Conservation (phyloP, 1,140 invertebrate species). For the Hyles vespertilio region DNA sequence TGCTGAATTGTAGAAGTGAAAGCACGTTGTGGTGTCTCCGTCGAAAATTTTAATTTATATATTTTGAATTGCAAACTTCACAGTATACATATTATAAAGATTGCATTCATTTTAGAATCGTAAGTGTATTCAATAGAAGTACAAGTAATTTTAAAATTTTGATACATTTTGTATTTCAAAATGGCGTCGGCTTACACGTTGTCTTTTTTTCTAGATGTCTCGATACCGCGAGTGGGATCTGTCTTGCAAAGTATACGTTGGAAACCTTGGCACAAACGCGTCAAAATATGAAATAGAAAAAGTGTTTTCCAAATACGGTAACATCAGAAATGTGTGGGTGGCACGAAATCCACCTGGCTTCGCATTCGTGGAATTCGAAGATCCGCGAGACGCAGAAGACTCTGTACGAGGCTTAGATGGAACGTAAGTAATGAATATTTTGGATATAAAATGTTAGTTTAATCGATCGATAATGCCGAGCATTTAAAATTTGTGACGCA, state of each 20-base stretch:
- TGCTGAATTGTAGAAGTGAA: not conserved
- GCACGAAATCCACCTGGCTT: constrained; percentile 96
- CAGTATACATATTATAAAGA: no score
- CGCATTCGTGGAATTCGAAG: constrained; percentile 99
- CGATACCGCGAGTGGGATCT: constrained; percentile 93
- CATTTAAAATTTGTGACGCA: not conserved
- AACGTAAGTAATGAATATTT: constrained; percentile 80
- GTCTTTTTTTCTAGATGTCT: constrained; percentile 57
- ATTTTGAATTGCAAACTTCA: no score
- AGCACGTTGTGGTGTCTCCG: constrained; percentile 1
- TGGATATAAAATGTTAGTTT: not conserved
- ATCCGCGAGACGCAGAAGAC: constrained; percentile 97
- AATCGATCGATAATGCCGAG: constrained; percentile 1
- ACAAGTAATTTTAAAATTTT: no score
- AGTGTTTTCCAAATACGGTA: constrained; percentile 96
- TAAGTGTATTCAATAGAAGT: constrained; percentile 3
- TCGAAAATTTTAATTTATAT: not conserved
- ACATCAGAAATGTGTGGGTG: constrained; percentile 97
- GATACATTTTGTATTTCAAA: constrained; percentile 8
- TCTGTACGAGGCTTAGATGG: constrained; percentile 96
- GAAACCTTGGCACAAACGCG: constrained; percentile 93
- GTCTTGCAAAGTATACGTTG: constrained; percentile 99
- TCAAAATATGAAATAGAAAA: constrained; percentile 95
- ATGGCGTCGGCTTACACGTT: constrained; percentile 23
- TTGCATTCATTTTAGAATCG: not conserved